Evolutionary conservation across 2,113 vertebrate species (phyloP).

Genomic region (Ammodytes marinus): DNA sequence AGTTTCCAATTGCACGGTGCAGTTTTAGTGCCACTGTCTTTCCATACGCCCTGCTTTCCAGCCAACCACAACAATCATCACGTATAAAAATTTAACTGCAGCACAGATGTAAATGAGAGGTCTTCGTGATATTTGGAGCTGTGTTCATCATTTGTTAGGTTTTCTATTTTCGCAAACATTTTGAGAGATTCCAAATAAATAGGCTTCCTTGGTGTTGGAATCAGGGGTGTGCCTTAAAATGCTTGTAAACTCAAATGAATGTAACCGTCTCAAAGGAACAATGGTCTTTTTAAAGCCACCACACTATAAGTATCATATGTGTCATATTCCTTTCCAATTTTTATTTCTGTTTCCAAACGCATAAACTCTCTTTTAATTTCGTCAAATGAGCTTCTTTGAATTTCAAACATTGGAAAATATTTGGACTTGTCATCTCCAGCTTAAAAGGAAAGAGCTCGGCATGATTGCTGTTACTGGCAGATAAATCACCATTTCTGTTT

Average conservation of each 20-base stretch:
- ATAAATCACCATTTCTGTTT: conserved; percentile 40
- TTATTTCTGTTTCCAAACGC: conserved; percentile 50
- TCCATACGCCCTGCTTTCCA: conserved; percentile 56
- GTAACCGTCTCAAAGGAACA: conserved; percentile 49
- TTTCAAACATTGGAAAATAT: conserved; percentile 53
- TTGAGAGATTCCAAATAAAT: conserved; percentile 62
- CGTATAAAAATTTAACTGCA: conserved; percentile 44
- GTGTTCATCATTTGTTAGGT: conserved; percentile 27
- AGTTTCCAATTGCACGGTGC: conserved; percentile 24
- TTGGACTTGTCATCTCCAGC: conserved; percentile 27
- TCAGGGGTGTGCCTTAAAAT: conserved; percentile 29
- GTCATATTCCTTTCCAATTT: conserved; percentile 39
- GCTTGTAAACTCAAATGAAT: conserved; percentile 37
- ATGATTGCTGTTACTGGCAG: conserved; percentile 49
- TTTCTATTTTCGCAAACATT: conserved; percentile 15
- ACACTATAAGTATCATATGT: conserved; percentile 38
- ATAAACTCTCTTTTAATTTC: conserved; percentile 40
- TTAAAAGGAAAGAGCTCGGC: conserved; percentile 36
- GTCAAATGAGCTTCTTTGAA: conserved; percentile 40
- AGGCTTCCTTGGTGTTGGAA: conserved; percentile 31
- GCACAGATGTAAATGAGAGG: conserved; percentile 42
- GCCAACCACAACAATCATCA: conserved; percentile 45
- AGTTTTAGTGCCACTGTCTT: conserved; percentile 54
- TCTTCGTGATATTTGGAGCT: conserved; percentile 39
- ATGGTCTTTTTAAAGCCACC: conserved; percentile 50